Evolutionary conservation across 2,113 vertebrate species (phyloP), one percentile per base, ranked within the genome.

Genomic region (Leuciscus idus): DNA sequence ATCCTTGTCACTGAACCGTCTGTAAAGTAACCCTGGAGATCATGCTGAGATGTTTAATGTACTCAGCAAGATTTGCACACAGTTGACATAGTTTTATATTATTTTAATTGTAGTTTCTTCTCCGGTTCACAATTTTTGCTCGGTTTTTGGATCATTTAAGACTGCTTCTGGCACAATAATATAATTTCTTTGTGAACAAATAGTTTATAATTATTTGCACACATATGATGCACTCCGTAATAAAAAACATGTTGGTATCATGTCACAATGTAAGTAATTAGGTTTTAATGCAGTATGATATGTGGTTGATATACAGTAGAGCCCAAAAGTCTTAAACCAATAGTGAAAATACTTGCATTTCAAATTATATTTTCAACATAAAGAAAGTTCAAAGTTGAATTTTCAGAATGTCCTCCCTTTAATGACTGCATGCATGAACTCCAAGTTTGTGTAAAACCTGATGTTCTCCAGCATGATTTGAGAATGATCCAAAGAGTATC

Each of bases 111-210:
- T 50, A n/a, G 66, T 73, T 73, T 55, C 30, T 59, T 72, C 30
- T 83, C 46, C 33, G 2, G 8, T 26, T 83, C 30, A 36, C 46
- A 39, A 59, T 33, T 39, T 83, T 39, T 43, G 64, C 11, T 55
- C 6, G 19, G 30, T 83, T 83, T 55, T n/a, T 48, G 64, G 64
- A 33, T 72, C 64, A 72, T 83, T 83, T 73, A 73, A 57, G 21
- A 83, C 48, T 8, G 13, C 66, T 57, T 84, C 81, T 74, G 87
- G 77, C 82, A 70, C 81, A 88, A 57, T 50, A 55, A 28, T 72
- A 68, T 59, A 2, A 62, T 82, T 57, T 77, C 26, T 64, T 83
- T 46, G 50, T 17, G 30, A 83, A 28, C 81, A 72, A 59, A 72
- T 83, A 72, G 9, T 36, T 70, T 70, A 46, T 55, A 83, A 83